A percentile compares a stretch with the other conserved stretches of the same genome.
Evolutionary conservation across 2,888 invertebrate species (phyloP).

Genomic region (Serrognathus titanus): DNA sequence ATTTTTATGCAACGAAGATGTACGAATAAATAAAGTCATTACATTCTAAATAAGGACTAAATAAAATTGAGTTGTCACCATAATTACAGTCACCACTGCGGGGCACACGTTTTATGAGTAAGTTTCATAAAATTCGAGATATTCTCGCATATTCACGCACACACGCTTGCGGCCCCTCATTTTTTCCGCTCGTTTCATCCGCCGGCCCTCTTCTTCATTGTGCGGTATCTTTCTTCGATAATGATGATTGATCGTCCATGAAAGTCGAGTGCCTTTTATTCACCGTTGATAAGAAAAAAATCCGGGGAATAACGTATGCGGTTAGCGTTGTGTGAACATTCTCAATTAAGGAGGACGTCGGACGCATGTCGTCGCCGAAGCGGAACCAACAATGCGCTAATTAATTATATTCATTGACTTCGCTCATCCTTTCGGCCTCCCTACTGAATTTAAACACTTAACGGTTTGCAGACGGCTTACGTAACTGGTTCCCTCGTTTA

Average conservation of each 20-base stretch:
- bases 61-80: background rate
- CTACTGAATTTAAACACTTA: slow-evolving; percentile 1
- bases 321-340: slow-evolving; percentile 24
- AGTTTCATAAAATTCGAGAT: background rate
- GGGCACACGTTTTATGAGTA: background rate
- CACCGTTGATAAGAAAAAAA: slow-evolving; percentile 5
- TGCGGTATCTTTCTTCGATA: slow-evolving; percentile 2
- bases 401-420: slow-evolving; percentile 21
- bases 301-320: slow-evolving; percentile 1
- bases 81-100: background rate
- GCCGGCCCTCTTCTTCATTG: slow-evolving; percentile 3
- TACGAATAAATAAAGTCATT: slow-evolving; percentile 4
- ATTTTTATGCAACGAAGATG: too few relatives aligned
- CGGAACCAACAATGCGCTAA: slow-evolving; percentile 27
- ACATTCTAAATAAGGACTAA: background rate
- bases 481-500: background rate
- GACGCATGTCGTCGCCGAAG: slow-evolving; percentile 27
- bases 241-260: slow-evolving; percentile 10
- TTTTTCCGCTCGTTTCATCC: background rate
- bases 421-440: slow-evolving; percentile 18
- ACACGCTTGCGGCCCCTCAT: background rate
- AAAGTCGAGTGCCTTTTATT: slow-evolving; percentile 6
- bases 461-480: background rate
- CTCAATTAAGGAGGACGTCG: slow-evolving; percentile 25
- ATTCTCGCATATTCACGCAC: background rate